Percentiles rank a stretch among this genome's conserved stretches.
Conservation (phyloP, 2,797 vertebrate species). For the Phyllotis vaccarum region DNA sequence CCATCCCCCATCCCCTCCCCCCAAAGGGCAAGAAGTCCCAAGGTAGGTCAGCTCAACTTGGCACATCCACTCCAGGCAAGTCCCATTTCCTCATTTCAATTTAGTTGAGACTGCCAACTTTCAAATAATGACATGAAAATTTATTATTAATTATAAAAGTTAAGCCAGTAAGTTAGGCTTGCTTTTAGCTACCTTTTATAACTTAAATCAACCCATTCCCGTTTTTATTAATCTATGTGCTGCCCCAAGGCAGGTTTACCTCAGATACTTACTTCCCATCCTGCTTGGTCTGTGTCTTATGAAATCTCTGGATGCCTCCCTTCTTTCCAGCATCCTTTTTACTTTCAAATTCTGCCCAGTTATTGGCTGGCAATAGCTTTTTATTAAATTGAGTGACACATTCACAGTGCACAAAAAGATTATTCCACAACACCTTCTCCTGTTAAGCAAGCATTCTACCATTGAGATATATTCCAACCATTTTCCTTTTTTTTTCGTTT, state of each 20-base stretch:
- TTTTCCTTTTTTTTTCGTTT: not conserved
- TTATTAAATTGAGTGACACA: not conserved
- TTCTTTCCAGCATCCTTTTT: not conserved
- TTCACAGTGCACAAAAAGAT: not conserved
- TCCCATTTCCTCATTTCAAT: too few species aligned
- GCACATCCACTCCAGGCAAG: too few species aligned
- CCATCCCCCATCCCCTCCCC: too few species aligned
- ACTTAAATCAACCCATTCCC: too few species aligned
- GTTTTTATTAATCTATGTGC: not conserved
- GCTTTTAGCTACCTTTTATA: too few species aligned
- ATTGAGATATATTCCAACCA: not conserved
- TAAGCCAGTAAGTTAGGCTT: too few species aligned
- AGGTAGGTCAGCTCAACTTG: too few species aligned
- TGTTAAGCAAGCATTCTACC: not conserved
- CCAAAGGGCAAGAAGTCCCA: too few species aligned
- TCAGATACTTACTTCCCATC: not conserved
- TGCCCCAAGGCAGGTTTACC: not conserved
- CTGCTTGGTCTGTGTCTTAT: not conserved
- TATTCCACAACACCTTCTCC: not conserved
- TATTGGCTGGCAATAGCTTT: not conserved
- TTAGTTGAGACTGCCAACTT: not conserved
- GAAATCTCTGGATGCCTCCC: accelerated
- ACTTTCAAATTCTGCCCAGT: too few species aligned
- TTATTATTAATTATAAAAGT: too few species aligned
- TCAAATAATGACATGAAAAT: not conserved